A percentile compares a stretch with the other conserved stretches of the same genome.
Conservation (phyloP, 2,888 invertebrate species). For the Nomada fucata region DNA sequence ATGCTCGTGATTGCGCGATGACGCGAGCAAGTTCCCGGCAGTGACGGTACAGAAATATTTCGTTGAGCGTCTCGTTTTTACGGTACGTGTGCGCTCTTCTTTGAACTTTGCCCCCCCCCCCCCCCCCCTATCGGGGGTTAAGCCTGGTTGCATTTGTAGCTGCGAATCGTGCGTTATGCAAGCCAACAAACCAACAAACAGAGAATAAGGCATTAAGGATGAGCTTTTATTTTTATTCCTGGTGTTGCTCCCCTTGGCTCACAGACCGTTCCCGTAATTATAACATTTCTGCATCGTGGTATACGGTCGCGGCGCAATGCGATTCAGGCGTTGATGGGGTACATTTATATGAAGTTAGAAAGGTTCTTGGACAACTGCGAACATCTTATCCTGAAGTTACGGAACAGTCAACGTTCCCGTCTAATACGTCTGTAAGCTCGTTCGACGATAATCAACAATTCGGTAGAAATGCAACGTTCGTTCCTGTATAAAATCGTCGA, state of each 20-base stretch:
- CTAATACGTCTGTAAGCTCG: constrained; percentile 27
- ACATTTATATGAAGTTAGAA: constrained; percentile 38
- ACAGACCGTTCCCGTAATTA: background rate
- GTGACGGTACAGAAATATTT: constrained; percentile 40
- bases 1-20: background rate
- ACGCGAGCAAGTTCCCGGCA: constrained; percentile 42
- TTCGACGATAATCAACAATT: constrained; percentile 45
- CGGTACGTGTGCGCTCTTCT: constrained; percentile 14
- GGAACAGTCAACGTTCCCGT: constrained; percentile 34
- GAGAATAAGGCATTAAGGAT: constrained; percentile 39
- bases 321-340: constrained; percentile 22
- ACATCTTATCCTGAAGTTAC: constrained; percentile 9
- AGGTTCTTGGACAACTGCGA: constrained; percentile 24
- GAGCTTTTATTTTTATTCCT: constrained; percentile 32
- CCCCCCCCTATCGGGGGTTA: background rate
- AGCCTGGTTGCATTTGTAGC: constrained; percentile 5
- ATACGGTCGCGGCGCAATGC: constrained; percentile 13
- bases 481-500: constrained; percentile 59
- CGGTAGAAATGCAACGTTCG: constrained; percentile 43
- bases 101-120: background rate
- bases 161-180: constrained; percentile 16
- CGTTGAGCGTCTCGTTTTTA: constrained; percentile 13
- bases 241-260: constrained; percentile 8
- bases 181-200: constrained; percentile 27
- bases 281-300: constrained; percentile 9